Conservation (phyloP, 2,888 invertebrate species). For the Crocallis elinguaria region DNA sequence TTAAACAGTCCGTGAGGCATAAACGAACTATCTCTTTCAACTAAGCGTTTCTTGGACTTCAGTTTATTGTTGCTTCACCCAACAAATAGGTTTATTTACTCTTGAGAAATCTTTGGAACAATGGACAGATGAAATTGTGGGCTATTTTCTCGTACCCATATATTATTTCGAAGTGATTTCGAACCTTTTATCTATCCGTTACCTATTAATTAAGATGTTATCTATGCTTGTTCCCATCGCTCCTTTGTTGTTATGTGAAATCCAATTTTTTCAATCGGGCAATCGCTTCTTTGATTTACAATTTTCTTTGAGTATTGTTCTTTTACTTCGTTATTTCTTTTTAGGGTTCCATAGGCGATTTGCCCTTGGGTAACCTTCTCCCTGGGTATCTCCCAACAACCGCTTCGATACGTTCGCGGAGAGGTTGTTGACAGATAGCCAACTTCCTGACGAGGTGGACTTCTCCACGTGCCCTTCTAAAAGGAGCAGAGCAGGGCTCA, state of each 20-base stretch:
- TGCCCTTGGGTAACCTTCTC: too few species aligned
- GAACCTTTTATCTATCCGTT: slow-evolving; percentile 36
- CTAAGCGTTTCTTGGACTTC: slow-evolving; percentile 9
- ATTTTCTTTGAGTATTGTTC: slow-evolving; percentile 16
- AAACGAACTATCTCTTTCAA: slow-evolving; percentile 6
- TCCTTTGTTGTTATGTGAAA: slow-evolving; percentile 46
- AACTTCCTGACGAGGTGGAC: too few species aligned
- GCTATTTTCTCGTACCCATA: slow-evolving; percentile 30
- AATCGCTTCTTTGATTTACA: slow-evolving; percentile 18
- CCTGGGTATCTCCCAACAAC: too few species aligned
- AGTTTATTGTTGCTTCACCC: slow-evolving; percentile 32
- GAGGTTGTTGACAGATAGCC: too few species aligned
- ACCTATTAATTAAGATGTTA: slow-evolving; percentile 45
- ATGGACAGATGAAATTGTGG: slow-evolving; percentile 34
- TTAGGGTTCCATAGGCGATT: too few species aligned
- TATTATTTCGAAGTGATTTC: slow-evolving; percentile 31
- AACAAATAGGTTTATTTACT: slow-evolving; percentile 27
- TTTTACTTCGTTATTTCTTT: slow-evolving; percentile 12
- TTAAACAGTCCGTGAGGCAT: slow-evolving; percentile 12
- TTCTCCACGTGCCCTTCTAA: too few species aligned
- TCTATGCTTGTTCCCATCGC: slow-evolving; percentile 43
- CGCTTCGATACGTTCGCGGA: too few species aligned
- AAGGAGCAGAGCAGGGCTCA: too few species aligned
- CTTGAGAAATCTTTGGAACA: slow-evolving; percentile 37
- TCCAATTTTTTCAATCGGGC: slow-evolving; percentile 42